Conservation (phyloP, 2,888 invertebrate genomes). For the Phorcus lineatus region DNA sequence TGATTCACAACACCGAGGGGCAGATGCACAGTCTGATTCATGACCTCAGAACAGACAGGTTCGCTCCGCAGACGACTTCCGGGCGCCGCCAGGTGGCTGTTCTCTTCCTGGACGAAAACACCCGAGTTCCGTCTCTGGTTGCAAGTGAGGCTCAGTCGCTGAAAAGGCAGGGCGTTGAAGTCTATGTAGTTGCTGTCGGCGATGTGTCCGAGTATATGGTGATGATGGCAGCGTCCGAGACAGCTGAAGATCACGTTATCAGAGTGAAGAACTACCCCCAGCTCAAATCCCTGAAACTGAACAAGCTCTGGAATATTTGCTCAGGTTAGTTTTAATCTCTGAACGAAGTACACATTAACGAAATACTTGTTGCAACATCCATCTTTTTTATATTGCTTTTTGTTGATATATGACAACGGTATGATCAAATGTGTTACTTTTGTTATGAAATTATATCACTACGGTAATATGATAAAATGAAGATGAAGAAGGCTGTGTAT, state of each 20-base stretch:
- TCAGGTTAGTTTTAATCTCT: not conserved
- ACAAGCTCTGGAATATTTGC: slow-evolving; percentile 17
- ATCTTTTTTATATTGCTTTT: too few relatives aligned
- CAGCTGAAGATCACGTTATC: not conserved
- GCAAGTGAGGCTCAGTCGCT: not conserved
- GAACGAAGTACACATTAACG: too few relatives aligned
- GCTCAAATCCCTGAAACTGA: not conserved
- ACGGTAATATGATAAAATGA: too few relatives aligned
- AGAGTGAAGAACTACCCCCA: slow-evolving; percentile 11
- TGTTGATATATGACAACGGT: too few relatives aligned
- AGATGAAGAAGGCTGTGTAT: too few relatives aligned
- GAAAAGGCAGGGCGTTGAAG: not conserved
- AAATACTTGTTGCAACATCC: too few relatives aligned
- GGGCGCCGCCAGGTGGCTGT: slow-evolving; percentile 2
- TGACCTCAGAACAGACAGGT: not conserved
- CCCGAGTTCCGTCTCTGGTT: not conserved
- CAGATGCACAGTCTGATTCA: not conserved
- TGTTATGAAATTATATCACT: too few relatives aligned
- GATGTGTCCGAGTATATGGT: not conserved
- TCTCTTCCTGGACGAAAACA: not conserved
- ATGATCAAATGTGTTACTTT: too few relatives aligned
- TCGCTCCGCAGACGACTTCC: not conserved
- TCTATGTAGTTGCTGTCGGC: slow-evolving; percentile 22
- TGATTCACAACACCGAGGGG: not conserved
- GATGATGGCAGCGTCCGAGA: not conserved